Evolutionary conservation across 1,140 invertebrate species (phyloP).

Genomic region (Brachionus rotundiformis): DNA sequence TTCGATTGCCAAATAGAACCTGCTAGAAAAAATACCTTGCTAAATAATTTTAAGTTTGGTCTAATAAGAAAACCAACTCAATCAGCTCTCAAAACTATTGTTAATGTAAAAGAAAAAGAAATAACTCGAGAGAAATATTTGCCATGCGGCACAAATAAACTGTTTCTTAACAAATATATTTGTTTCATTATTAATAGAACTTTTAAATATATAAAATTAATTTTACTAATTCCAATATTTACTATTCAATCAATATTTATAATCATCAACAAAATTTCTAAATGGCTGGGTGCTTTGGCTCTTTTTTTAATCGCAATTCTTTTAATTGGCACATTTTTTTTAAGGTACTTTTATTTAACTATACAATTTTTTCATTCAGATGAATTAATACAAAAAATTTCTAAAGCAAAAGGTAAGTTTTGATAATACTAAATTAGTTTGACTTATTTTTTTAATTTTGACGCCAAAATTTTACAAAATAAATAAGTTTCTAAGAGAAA

Average conservation of each 20-base stretch:
- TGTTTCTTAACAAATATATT: not conserved
- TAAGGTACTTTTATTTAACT: not conserved
- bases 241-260: slow-evolving; percentile 34
- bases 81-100: slow-evolving; percentile 1
- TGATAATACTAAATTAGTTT: not conserved
- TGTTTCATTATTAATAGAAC: not conserved
- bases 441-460: not conserved
- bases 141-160: not conserved
- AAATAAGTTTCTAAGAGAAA: not conserved
- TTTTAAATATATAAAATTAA: slow-evolving; percentile 42
- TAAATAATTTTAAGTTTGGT: not conserved
- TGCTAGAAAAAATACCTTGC: not conserved
- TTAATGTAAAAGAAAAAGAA: not conserved
- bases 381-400: slow-evolving; percentile 21
- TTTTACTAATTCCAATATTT: slow-evolving; percentile 32
- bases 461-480: not conserved
- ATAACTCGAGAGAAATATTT: not conserved
- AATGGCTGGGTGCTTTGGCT: not conserved
- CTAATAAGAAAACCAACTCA: slow-evolving; percentile 8
- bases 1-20: not conserved
- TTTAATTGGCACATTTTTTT: not conserved
- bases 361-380: not conserved
- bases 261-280: not conserved
- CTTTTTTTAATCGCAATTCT: not conserved
- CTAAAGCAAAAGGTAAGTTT: slow-evolving; percentile 33